A percentile compares a stretch with the other conserved stretches of the same genome.
Evolutionary conservation across 2,113 vertebrate genomes (phyloP).

Genomic region (Chaenogobius annularis): DNA sequence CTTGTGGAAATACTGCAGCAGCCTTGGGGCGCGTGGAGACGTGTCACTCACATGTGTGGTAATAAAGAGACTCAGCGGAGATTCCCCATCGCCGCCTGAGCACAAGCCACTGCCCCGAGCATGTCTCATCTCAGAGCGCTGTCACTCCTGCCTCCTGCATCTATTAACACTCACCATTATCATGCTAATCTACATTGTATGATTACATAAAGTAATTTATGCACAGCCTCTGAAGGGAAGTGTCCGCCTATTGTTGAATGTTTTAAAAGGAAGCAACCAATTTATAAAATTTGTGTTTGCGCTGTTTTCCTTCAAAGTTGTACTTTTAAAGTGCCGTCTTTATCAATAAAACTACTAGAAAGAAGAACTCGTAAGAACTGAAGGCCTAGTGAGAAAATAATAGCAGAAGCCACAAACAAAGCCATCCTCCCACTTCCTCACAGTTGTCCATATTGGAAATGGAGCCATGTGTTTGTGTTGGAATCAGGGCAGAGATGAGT

Average conservation of each 20-base stretch:
- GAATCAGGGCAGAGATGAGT: constrained; percentile 73
- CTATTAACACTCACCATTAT: constrained; percentile 99
- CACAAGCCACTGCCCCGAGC: constrained; percentile 87
- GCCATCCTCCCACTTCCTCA: constrained; percentile 56
- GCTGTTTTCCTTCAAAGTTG: constrained; percentile 23
- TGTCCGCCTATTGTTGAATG: constrained; percentile 83
- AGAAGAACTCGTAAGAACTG: constrained; percentile 24
- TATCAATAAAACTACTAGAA: constrained; percentile 37
- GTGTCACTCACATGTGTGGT: constrained; percentile 80
- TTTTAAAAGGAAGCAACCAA: constrained; percentile 55
- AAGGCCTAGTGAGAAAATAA: constrained; percentile 65
- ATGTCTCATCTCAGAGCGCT: constrained; percentile 97
- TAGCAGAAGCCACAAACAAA: constrained; percentile 48
- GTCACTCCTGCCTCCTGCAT: constrained; percentile 96
- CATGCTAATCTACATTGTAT: constrained; percentile 99
- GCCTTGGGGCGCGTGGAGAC: constrained; percentile 74
- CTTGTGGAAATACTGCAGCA: constrained; percentile 71
- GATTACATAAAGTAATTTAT: constrained; percentile 99
- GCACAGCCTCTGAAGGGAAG: constrained; percentile 82
- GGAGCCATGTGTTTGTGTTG: constrained; percentile 65
- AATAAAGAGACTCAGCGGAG: constrained; percentile 66
- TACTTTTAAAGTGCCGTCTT: constrained; percentile 40
- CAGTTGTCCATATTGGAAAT: constrained; percentile 57
- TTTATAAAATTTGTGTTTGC: constrained; percentile 24
- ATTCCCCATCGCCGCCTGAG: constrained; percentile 36